phyloP scores from a whole-genome alignment of 2,797 vertebrate species.

The Sebastes matsubarae region DNA sequence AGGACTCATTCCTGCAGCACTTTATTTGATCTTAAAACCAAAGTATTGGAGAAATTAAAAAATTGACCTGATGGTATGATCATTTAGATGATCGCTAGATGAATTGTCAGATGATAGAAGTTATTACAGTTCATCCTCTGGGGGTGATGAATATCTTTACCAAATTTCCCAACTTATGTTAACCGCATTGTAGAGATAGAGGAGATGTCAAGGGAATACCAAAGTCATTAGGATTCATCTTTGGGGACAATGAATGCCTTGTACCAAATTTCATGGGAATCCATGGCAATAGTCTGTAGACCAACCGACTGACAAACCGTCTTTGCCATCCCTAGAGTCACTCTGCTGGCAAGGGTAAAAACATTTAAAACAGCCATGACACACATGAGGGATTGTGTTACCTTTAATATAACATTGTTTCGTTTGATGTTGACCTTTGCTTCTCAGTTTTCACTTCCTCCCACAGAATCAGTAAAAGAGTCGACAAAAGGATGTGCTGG shows the following conservation, averaged over 20 bases:
- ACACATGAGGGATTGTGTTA: neutral
- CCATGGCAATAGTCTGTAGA: neutral
- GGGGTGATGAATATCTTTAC: neutral
- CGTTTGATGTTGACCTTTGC: slow-evolving; percentile 8
- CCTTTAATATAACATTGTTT: slow-evolving; percentile 4
- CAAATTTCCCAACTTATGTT: neutral
- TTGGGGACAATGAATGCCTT: neutral
- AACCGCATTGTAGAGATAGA: too few relatives aligned
- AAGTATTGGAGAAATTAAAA: too few relatives aligned
- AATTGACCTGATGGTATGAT: too few relatives aligned
- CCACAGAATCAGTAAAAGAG: slow-evolving; percentile 9
- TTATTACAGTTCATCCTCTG: neutral
- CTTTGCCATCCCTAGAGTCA: neutral
- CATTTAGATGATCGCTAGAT: too few relatives aligned
- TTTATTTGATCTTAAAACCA: too few relatives aligned
- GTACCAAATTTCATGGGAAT: neutral
- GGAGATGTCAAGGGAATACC: neutral
- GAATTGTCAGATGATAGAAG: neutral
- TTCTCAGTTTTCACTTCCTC: slow-evolving; percentile 32
- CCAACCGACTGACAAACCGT: neutral
- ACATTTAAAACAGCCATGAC: neutral
- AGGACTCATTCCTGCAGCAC: too few relatives aligned
- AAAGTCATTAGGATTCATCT: neutral
- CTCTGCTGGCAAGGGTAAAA: neutral
- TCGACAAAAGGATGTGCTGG: slow-evolving; percentile 2